Evolutionary conservation across 2,113 vertebrate species (phyloP), one percentile per base, ranked within the genome.

Genomic region (Calidris pygmaea): DNA sequence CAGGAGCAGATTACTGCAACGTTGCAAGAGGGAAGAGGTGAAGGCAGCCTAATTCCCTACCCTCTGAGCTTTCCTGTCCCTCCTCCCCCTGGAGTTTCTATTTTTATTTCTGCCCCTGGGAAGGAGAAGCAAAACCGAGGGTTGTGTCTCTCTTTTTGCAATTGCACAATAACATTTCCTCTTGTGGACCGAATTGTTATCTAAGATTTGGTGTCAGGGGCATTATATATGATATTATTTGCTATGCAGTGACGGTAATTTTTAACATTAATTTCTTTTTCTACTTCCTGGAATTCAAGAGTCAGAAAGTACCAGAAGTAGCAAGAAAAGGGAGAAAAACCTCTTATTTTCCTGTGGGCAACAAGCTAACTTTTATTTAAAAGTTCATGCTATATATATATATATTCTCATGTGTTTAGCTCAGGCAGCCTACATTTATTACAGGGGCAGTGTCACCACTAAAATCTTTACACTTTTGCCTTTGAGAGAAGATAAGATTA

Each of bases 401-500:
- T 66, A 45, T 95, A 86, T 74, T 90, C 68, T 89, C 70, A 63
- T 45, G 68, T 75, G 89, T 78, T 91, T 82, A 89, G 30, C 47
- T 87, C 70, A 85, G 60, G 30, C 62, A 93, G 66, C 63, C 50
- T 82, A 65, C 66, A 87, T 95, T 95, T 94, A 89, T 96, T 91
- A 89, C 52, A 75, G 50, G 68, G 67, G 56, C 58, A 83, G n/a
- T 84, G 63, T 95, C 91, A 89, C 35, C 35, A 65, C 52, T 87
- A 78, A 94, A 96, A 95, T 91, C 96, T 89, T 89, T 91, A 67
- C 43, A 56, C 17, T 87, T 94, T 94, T 95, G 66, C 77, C 84
- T 96, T 60, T 94, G 81, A 94, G 77, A 89, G 26, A 82, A 76
- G 39, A 20, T 22, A 82, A 85, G 35, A 82, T 88, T 82, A 72